phyloP scores from a whole-genome alignment of 1,140 invertebrate genomes.

The Nasonia giraulti region DNA sequence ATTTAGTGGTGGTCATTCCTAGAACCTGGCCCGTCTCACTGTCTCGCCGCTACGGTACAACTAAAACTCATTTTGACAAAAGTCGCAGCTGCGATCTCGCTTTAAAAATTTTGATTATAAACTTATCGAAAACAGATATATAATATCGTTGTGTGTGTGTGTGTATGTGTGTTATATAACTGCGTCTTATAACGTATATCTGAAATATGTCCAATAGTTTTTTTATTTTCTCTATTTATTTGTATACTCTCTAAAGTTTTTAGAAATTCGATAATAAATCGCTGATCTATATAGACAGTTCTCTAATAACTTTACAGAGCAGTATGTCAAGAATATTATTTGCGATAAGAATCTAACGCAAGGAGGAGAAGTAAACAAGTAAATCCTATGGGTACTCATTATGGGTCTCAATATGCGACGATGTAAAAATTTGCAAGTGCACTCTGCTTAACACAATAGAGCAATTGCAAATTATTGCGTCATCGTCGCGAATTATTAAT shows the following conservation, averaged over 20 bases:
- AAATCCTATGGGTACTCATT: slow-evolving; percentile 1
- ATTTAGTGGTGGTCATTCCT: slow-evolving; percentile 1
- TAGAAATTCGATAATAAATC: not conserved
- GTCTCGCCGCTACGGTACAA: not conserved
- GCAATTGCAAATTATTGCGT: not conserved
- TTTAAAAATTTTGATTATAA: not conserved
- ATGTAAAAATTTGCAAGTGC: not conserved
- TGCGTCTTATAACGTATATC: not conserved
- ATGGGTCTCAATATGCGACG: not conserved
- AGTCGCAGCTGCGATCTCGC: not conserved
- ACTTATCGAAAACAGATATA: not conserved
- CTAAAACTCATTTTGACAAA: not conserved
- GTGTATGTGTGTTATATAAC: no score
- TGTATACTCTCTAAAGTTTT: not conserved
- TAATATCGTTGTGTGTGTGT: no score
- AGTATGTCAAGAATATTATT: not conserved
- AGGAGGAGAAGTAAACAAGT: not conserved
- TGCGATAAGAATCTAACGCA: not conserved
- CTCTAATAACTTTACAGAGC: slow-evolving; percentile 1
- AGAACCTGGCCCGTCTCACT: not conserved
- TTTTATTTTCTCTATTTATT: not conserved
- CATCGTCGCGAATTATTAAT: not conserved
- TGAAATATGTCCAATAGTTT: not conserved
- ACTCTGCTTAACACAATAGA: not conserved
- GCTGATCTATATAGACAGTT: not conserved